phyloP scores from a whole-genome alignment of 2,797 vertebrate genomes.

The Passerculus sandwichensis region DNA sequence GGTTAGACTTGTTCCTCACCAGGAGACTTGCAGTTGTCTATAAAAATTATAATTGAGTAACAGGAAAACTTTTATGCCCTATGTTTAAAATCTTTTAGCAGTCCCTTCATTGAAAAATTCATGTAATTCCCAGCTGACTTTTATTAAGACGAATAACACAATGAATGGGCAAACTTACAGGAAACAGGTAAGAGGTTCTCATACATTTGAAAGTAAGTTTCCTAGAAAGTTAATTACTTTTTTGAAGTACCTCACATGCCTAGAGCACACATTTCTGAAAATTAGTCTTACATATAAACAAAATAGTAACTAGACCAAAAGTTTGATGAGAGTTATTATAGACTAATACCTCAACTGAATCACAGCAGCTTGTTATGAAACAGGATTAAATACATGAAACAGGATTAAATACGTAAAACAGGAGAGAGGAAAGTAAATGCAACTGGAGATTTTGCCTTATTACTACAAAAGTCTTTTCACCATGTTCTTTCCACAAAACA shows the following conservation, averaged over 20 bases:
- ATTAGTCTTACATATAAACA: background rate
- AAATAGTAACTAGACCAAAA: background rate
- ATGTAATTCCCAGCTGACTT: background rate
- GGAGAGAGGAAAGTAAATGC: background rate
- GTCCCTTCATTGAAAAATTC: background rate
- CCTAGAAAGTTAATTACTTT: background rate
- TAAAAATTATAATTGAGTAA: background rate
- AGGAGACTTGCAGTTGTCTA: background rate
- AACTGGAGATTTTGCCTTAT: slow-evolving; percentile 19
- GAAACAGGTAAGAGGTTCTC: background rate
- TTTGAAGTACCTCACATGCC: background rate
- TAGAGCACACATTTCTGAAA: background rate
- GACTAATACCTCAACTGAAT: background rate
- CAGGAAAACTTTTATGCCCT: background rate
- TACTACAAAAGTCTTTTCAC: background rate
- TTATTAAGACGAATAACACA: background rate
- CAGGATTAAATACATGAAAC: slow-evolving; percentile 16
- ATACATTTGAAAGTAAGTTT: background rate
- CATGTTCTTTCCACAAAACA: background rate
- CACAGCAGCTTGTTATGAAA: slow-evolving; percentile 20
- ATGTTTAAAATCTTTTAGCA: background rate
- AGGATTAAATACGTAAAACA: background rate
- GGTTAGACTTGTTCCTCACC: background rate
- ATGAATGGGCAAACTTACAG: background rate
- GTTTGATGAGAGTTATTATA: background rate